These are phyloP conservation scores for Mionectes macconnelli DNA, from an alignment of 2,113 vertebrate genomes.

Conservation along the genomic window DNA sequence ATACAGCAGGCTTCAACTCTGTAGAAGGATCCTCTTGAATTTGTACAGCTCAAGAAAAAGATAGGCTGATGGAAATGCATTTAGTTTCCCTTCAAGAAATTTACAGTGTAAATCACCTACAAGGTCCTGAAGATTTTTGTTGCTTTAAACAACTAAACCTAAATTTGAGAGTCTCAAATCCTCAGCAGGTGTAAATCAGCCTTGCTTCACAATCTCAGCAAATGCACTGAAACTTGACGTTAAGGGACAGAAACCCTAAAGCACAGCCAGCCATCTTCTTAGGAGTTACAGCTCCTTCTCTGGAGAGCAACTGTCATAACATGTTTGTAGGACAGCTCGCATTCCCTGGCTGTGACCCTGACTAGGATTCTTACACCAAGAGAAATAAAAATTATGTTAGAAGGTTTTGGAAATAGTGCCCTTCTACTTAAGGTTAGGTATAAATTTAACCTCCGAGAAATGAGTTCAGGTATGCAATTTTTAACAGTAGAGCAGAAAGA, in stretches of 20 bases:
- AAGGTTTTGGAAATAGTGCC: background rate
- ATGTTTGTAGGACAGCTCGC: background rate
- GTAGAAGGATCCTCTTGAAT: background rate
- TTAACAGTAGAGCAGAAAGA: background rate
- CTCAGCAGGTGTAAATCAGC: background rate
- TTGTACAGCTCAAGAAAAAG: background rate
- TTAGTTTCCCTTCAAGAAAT: background rate
- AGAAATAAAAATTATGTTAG: constrained; percentile 14
- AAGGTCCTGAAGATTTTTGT: background rate
- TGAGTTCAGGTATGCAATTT: background rate
- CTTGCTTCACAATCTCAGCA: background rate
- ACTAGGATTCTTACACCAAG: background rate
- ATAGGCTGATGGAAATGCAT: background rate
- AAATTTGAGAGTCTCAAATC: background rate
- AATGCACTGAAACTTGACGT: background rate
- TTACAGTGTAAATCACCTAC: background rate
- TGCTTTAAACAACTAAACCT: background rate
- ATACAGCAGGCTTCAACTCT: background rate
- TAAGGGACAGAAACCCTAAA: background rate
- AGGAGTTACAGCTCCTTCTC: background rate
- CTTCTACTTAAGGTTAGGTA: background rate
- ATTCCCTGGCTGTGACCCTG: background rate
- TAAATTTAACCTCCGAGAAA: constrained; percentile 24
- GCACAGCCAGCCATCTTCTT: background rate
- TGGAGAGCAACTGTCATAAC: background rate